Percentiles rank a stretch among this genome's conserved stretches.
phyloP scores from a whole-genome alignment of 1,140 invertebrate species.

The Neodiprion lecontei region DNA sequence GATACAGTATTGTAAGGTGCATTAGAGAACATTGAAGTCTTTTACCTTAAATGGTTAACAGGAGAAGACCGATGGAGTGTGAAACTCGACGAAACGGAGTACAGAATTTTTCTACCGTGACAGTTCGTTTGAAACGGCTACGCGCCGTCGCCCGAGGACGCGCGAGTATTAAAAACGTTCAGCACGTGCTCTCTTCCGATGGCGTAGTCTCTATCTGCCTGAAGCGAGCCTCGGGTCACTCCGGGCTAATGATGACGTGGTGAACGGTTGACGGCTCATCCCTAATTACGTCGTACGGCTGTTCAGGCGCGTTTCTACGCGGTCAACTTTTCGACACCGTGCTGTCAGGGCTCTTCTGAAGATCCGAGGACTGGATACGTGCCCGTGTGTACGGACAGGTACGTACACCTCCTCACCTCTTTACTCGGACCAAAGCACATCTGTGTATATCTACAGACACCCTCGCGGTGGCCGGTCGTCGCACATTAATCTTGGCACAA shows the following conservation, averaged over 20 bases:
- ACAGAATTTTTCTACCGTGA: too few species aligned
- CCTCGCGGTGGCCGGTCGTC: conserved; percentile 39
- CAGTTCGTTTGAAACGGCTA: too few species aligned
- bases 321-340: not conserved
- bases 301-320: not conserved
- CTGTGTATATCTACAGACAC: conserved; percentile 32
- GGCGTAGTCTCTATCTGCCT: too few species aligned
- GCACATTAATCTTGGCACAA: conserved; percentile 56
- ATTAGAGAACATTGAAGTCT: too few species aligned
- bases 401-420: not conserved
- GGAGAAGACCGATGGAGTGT: too few species aligned
- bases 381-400: not conserved
- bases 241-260: conserved; percentile 6
- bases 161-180: too few species aligned
- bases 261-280: conserved; percentile 1
- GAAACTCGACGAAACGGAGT: too few species aligned
- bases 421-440: conserved; percentile 34
- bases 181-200: too few species aligned
- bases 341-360: not conserved
- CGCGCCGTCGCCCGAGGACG: too few species aligned
- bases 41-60: too few species aligned
- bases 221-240: not conserved
- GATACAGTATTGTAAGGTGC: too few species aligned
- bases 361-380: not conserved
- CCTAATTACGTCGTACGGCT: conserved; percentile 7